Base-by-base conservation (phyloP, 2,797 vertebrate species). In the Takifugu ocellatus region DNA sequence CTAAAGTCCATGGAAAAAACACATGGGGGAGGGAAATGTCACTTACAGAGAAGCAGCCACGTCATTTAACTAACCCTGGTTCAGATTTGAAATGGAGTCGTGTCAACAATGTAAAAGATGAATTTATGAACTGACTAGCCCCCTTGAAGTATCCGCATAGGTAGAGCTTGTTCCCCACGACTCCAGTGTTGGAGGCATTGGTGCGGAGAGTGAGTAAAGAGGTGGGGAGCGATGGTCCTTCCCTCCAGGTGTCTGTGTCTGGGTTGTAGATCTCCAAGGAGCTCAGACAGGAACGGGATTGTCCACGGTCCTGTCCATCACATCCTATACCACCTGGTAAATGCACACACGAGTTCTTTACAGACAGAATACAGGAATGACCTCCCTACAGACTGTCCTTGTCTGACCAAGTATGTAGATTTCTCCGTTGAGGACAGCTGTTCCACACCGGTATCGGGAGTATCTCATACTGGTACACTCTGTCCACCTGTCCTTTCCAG, bases 271-370 rank as follows among this genome's bases (percentile, higher is more conserved):
- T 94, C 82, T 96, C 95, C 69, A 96, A 93, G 0, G 84, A 89
- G 63, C 94, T 94, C 1, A 96, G 91, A 57, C 93, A 95, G 63
- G 91, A 90, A 12, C 94, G 91, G 4, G 91, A 91, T 64, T 96
- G 94, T 55, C 94, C 94, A 56, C 72, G 79, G 76, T 96, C 94
- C 25, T 63, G 89, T 44, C 93, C 93, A n/a, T 89, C 67, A 50
- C 95, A 96, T 25, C 95, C 94, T 68, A 96, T 96, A 54, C 94
- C 95, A 74, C 95, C 94, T 96, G 64, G n/a, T 64, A 45, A 59
- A 68, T 36, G 68, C 16, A 70, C 8, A 60, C 14, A n/a, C 3
- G 8, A 2, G 17, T 31, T 42, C 16, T 0, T 12, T 24, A 2
- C 21, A 43, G 11, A 63, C 57, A 2, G 48, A 17, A 31, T 14